Evolutionary conservation across 2,888 invertebrate species (phyloP).

Genomic region (Amphipoea lucens): DNA sequence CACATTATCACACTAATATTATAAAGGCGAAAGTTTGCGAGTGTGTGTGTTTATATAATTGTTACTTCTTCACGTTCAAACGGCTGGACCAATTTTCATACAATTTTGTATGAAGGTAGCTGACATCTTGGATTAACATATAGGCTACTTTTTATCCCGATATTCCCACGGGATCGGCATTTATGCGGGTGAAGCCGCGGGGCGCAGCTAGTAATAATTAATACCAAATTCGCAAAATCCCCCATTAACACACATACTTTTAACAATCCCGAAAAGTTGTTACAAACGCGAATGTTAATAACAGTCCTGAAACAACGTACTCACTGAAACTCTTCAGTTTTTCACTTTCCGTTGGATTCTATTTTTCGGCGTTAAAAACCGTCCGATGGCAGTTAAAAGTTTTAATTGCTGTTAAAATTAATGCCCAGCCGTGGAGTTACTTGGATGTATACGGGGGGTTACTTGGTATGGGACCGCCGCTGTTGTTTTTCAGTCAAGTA

Average conservation of each 20-base stretch:
- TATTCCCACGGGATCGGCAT: no score
- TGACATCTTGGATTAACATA: no score
- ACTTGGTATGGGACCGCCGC: not conserved
- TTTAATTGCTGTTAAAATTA: conserved; percentile 86
- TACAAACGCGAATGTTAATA: conserved; percentile 35
- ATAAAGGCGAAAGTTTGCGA: no score
- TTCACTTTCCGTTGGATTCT: conserved; percentile 57
- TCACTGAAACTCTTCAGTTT: conserved; percentile 43
- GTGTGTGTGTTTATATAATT: no score
- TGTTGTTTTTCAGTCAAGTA: not conserved
- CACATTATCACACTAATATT: no score
- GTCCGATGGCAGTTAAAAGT: conserved; percentile 76
- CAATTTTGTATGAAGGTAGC: no score
- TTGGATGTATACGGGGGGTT: conserved; percentile 2
- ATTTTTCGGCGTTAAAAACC: conserved; percentile 77
- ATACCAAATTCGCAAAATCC: conserved; percentile 6
- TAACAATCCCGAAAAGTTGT: conserved; percentile 11
- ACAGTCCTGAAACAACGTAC: conserved; percentile 35
- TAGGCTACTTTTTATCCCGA: no score
- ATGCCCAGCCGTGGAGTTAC: conserved; percentile 71
- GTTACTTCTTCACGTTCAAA: no score
- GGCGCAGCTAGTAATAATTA: not conserved
- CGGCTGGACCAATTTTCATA: no score
- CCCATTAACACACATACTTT: conserved; percentile 26
- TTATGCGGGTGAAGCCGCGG: no score